Base-by-base conservation (phyloP, 2,888 invertebrate species). In the Lathronympha strigana region DNA sequence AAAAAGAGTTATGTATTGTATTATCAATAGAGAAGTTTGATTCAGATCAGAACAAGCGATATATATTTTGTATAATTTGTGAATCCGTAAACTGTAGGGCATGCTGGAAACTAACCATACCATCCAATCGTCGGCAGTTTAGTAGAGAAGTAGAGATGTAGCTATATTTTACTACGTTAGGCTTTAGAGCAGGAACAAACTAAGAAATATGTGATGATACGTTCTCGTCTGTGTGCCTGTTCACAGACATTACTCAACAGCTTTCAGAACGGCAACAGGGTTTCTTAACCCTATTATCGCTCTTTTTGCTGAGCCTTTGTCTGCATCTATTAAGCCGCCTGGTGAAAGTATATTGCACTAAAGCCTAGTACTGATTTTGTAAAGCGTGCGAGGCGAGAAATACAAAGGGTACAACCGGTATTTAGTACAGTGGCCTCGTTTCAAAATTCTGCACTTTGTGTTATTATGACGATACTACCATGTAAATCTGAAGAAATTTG, bases 221-320 rank as follows among this genome's bases (percentile, higher is more conserved):
- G 55, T 38, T 21, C 23, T 49, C 53, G 23, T 43, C 49, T 11
- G 76, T 80, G 84, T 80, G 80, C 78, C 73, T 81, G 80, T 86
- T 86, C 84, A 80, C 83, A 85, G 77, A 69, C 73, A 73, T 85
- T 86, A 83, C 84, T 76, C 79, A 83, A 86, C 85, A 76, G 80
- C 79, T 78, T 81, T 82, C 75, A 84, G 81, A 75, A 80, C 79
- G 73, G 75, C 73, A 33, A 33, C n/a, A 33, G 77, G 80, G 82
- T 84, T 85, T 86, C 83, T 76, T 82, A 84, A 85, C 81, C 70
- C 71, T 70, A 73, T 73, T 76, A 72, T 77, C 79, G 76, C 71
- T 72, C 76, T 81, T 86, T 81, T 82, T 81, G 79, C 77, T 73
- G 77, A 75, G 71, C 71, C 69, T 72, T 47, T 60, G 76, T 76